Conservation (phyloP, 2,797 vertebrate genomes). For the Molossus molossus region DNA sequence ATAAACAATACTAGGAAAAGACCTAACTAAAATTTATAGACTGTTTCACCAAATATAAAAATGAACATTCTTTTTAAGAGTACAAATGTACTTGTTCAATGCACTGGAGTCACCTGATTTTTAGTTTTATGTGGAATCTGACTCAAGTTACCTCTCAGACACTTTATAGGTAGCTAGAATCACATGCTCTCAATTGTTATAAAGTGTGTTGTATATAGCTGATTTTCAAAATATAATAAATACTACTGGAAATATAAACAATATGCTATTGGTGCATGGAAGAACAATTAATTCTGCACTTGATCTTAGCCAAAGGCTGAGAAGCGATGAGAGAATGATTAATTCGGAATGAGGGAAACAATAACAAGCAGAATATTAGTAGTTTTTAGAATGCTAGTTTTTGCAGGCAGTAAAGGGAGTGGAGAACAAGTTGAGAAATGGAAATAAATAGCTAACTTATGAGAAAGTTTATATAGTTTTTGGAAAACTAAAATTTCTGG, state of each 20-base stretch:
- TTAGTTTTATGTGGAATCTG: neutral
- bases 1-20: neutral
- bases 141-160: neutral
- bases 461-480: neutral
- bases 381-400: neutral
- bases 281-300: conserved; percentile 19
- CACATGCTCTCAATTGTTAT: neutral
- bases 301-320: neutral
- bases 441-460: neutral
- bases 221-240: neutral
- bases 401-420: neutral
- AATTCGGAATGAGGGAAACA: neutral
- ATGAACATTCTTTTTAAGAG: neutral
- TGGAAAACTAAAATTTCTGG: neutral
- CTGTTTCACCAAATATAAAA: neutral
- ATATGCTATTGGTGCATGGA: neutral
- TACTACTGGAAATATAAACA: neutral
- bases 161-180: neutral
- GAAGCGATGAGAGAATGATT: neutral
- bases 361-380: neutral
- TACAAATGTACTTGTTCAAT: neutral
- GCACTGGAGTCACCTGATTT: neutral
- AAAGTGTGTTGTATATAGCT: neutral
- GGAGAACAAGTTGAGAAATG: neutral
- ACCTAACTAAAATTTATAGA: neutral